Base-by-base conservation (phyloP, 1,140 invertebrate genomes). In the Lepidurus couesii region DNA sequence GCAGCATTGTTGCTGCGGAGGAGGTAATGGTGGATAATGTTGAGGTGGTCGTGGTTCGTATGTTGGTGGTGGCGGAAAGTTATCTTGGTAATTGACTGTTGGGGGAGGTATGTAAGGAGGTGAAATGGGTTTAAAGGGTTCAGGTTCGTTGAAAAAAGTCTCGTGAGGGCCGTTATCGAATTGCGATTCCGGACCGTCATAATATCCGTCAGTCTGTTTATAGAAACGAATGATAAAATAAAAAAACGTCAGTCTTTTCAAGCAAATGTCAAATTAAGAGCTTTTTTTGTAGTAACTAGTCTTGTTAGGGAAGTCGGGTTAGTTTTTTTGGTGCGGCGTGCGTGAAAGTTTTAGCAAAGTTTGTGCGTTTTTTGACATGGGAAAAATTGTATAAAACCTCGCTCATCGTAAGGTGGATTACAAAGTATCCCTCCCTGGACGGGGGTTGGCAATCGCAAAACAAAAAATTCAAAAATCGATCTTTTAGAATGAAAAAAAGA, bases 351-450 rank as follows among this genome's bases (percentile, higher is more conserved):
- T 65, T 65, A 65, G 16, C n/a, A 65, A 16, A 65, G 21, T n/a
- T 13, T 21, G 16, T 7, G 21, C 0, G 7, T n/a, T 65, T 47
- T n/a, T 65, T 65, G 53, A 65, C 53, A 65, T 16, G 53, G 53
- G 53, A 21, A 65, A 65, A 65, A 65, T 65, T 65, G 53, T 65
- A 65, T 65, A 65, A 65, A 65, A 65, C 21, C 53, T 65, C 53
- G 8, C 2, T 34, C 34, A 34, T 34, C 34, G 34, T 34, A 34
- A 34, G 34, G 34, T 34, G 34, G 26, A 65, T 65, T 65, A 65
- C 53, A 65, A 65, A 47, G 6, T 65, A n/a, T 21, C 53, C 53
- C 21, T 16, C 53, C 8, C 21, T 65, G 8, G 21, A 65, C 21
- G 53, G 53, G 21, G 53, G 21, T 65, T 65, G 53, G 53, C 53